Evolutionary conservation across 2,797 vertebrate genomes (phyloP), one percentile per base, ranked within the genome.

Genomic region (Miichthys miiuy): DNA sequence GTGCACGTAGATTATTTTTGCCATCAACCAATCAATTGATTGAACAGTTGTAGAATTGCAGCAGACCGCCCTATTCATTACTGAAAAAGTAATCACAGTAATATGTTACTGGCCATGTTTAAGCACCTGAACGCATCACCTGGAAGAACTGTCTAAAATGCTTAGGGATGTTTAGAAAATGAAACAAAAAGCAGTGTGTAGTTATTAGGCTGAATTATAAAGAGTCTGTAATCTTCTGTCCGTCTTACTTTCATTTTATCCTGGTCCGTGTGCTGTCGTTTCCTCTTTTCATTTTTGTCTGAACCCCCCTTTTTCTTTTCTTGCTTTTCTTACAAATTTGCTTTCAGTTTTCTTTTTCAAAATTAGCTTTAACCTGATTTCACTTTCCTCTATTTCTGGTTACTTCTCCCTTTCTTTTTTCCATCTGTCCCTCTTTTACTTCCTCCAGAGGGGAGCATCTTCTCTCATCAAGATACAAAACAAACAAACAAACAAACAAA

Each of bases 281-380:
- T 72, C 66, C 8, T 38, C 6, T 38, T 50, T 62, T 52, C 5
- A 17, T 75, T 63, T 70, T 42, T n/a, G 44, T 51, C 50, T 61
- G 7, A 68, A 66, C 2, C 70, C 34, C 41, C 21, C 13, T 41
- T 7, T 18, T 67, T 14, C 61, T n/a, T 25, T 27, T 72, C 69
- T 51, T 48, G 51, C 47, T 74, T n/a, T 27, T 75, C 17, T 69
- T 50, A 11, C 34, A 38, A 21, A 20, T 42, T 52, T 9, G n/a
- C 64, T 90, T 81, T 85, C 27, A 0, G 83, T 87, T 84, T 86
- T 56, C 30, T 68, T 80, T 63, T 79, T 75, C 51, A 75, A 79
- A 84, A 77, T 77, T 46, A 72, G 50, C 67, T 65, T 77, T 47
- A 77, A 83, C 62, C 73, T 56, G 34, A 81, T 82, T 89, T 88